Evolutionary conservation across 2,113 vertebrate genomes (phyloP), one percentile per base, ranked within the genome.

Genomic region (Paraplagusia blochii): DNA sequence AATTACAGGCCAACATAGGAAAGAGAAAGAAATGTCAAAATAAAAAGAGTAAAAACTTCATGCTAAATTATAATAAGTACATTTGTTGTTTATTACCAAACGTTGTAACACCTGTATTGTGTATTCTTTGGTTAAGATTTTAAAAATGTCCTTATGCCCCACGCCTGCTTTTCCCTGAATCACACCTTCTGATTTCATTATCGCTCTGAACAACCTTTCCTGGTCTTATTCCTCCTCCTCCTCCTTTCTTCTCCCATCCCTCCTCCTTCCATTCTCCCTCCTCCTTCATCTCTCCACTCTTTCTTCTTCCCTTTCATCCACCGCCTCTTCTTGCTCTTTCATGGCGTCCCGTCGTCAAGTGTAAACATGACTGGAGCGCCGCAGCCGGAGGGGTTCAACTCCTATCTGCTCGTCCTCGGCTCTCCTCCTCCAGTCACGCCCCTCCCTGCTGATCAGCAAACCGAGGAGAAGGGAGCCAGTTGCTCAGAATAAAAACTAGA

Each of bases 261-360:
- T 18, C 14, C 33, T n/a, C 52, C 65, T 56, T 34, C 16, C 42
- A 53, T 40, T 5, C 49, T 5, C 18, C 44, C 22, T 54, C 45
- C 35, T 53, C 44, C 58, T 53, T 29, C 22, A 29, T 29, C 22
- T 29, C 22, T 29, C 22, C 66, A 58, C 60, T 68, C 69, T 74
- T 72, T 77, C 60, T 80, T 79, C 70, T 75, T 49, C 63, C 62
- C 67, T 82, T 83, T 78, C 53, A 81, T 85, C 80, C 68, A 35
- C 60, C 57, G 66, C 79, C 76, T 80, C 69, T 74, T 62, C 66
- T 76, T 53, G 33, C 74, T 80, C 79, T 76, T 80, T 78, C 74
- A 63, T 35, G 72, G 74, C 43, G 38, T 76, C 74, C 76, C 73
- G 79, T 73, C 49, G 74, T 77, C 71, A 71, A 76, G 74, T 76